Evolutionary conservation across 2,797 vertebrate genomes (phyloP), one percentile per base, ranked within the genome.

Genomic region (Neoniphon sammara): DNA sequence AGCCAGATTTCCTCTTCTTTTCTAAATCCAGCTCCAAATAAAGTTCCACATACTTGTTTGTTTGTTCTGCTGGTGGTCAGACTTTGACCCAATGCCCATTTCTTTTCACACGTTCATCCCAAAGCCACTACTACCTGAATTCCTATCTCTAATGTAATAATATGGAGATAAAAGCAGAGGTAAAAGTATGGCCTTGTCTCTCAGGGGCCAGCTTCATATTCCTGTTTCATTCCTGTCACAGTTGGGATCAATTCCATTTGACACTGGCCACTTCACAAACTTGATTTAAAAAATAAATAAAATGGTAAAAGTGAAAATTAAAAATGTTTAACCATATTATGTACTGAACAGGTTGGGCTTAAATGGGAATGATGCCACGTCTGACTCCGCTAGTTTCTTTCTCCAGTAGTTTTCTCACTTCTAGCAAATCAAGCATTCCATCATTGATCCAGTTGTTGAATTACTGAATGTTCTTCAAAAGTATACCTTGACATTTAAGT

Each of bases 371-470:
- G 12, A 65, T 66, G 50, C 5, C 31, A 47, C 1, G 5, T 36
- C 2, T 25, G 18, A 53, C 30, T 66, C 50, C 50, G 30, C 14
- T 44, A 39, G 36, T 27, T 27, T 27, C 25, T 36, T 65, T 52
- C n/a, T 65, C 18, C 50, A 18, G 1, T n/a, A 0, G 61, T 34
- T 70, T 17, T 64, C 12, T 57, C 3, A 18, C 2, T 17, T 52
- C 50, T 67, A 46, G 60, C 21, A 64, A 65, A 53, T 55, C 30
- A 70, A 65, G 75, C 85, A 87, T 80, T 88, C 83, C 87, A 52
- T 21, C 39, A 15, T 17, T 49, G 15, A 61, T 25, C 46, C 25
- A 46, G n/a, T 73, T 20, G 27, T 68, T 58, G 31, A 66, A 12
- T 15, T 0, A 42, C 34, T 2, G 7, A 44, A 15, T 62, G 21